Evolutionary conservation across 2,113 vertebrate genomes (phyloP).

Genomic region (Sander lucioperca): DNA sequence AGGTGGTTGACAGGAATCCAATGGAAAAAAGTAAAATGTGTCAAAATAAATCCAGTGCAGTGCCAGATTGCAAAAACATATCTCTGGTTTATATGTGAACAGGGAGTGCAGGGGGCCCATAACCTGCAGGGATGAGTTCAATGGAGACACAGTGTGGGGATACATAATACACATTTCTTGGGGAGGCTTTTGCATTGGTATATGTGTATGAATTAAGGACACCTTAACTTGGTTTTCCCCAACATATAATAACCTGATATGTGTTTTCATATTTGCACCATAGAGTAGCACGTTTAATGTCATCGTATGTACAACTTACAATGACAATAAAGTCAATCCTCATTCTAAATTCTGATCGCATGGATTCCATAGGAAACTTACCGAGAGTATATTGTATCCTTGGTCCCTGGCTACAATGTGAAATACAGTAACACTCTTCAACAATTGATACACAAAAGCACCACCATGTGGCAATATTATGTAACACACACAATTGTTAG

Average conservation of each 20-base stretch:
- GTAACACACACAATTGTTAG: conserved; percentile 13
- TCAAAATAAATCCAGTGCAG: conserved; percentile 59
- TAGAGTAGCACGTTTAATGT: too few species aligned
- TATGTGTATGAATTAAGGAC: background rate
- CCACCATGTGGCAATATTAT: conserved; percentile 73
- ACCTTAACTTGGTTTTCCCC: background rate
- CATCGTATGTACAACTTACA: too few species aligned
- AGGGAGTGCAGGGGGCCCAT: background rate
- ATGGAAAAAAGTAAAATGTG: conserved; percentile 60
- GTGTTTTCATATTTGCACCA: too few species aligned
- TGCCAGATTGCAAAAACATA: conserved; percentile 66
- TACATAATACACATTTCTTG: conserved; percentile 9
- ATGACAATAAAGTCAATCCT: too few species aligned
- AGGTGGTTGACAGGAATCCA: conserved; percentile 54
- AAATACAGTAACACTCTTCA: conserved; percentile 13
- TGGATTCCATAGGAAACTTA: background rate
- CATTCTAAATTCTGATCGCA: background rate
- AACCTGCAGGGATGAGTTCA: conserved; percentile 47
- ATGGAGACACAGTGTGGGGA: conserved; percentile 39
- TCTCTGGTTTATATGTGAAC: conserved; percentile 49
- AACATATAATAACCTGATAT: background rate
- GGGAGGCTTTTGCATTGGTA: background rate
- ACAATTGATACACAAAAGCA: conserved; percentile 65
- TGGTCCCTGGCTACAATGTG: conserved; percentile 7
- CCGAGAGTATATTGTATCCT: conserved; percentile 1